Base-by-base conservation (phyloP, 2,888 invertebrate species). In the Drosophila cracens region DNA sequence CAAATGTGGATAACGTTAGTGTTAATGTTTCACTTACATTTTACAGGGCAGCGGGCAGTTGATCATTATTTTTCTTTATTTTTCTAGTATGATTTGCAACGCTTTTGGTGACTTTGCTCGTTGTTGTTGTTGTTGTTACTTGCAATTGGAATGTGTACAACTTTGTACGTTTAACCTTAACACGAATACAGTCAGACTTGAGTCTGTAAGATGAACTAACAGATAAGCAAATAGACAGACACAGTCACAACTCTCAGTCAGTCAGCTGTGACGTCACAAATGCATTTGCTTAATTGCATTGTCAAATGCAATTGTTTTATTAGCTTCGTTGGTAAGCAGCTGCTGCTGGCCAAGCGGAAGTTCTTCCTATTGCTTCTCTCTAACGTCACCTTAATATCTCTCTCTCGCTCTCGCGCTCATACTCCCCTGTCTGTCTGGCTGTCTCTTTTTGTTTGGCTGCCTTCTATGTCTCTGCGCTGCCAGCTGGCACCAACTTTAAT, bases 91-190 rank as follows among this genome's bases (percentile, higher is more conserved):
- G 56, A 63, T 74, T 77, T 66, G 57, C 70, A 74, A 74, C 54
- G 66, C 38, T 48, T 34, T 48, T 61, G 51, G 11, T 31, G 66
- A 63, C 40, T 52, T 61, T 64, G 68, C 31, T 49, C 36, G 52
- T 34, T 66, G 62, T 49, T 53, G 25, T 25, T 52, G n/a, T 31
- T 34, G 53, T 33, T 34, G 34, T 18, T 38, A 13, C 29, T 40
- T 65, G 77, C 74, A 73, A 74, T 81, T 79, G 70, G 76, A 81
- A 77, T 81, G 72, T 71, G 70, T 67, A 64, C 36, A 78, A 62
- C 70, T 77, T 70, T 77, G 75, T 78, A 88, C 79, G 74, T 73
- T 79, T 83, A 81, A 89, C 84, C 84, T 89, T 85, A 89, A 85
- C 87, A 85, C 73, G 69, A 87, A 83, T 85, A 65, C 62, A 60